These are phyloP conservation scores for Heterohyrax brucei DNA, from an alignment of 2,797 vertebrate genomes.

Conservation along the genomic window DNA sequence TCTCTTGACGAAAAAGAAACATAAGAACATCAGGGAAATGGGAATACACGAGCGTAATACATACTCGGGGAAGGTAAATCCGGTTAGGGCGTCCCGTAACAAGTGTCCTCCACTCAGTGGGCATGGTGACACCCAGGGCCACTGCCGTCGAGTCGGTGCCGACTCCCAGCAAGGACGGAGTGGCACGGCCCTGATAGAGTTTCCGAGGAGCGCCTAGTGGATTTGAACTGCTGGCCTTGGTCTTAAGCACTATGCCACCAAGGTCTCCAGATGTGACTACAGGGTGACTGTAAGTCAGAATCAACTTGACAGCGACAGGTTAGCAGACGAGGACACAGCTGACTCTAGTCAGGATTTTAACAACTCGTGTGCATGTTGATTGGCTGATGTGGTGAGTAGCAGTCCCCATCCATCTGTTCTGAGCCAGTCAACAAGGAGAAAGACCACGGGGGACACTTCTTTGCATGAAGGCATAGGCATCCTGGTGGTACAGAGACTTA, in stretches of 20 bases:
- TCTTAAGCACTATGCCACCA: too few relatives aligned
- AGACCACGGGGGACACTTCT: not conserved
- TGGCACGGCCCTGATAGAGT: too few relatives aligned
- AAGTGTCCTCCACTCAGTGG: constrained; percentile 2
- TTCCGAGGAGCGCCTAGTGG: too few relatives aligned
- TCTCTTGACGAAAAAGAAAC: constrained; percentile 49
- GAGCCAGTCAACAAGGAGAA: not conserved
- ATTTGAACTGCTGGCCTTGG: too few relatives aligned
- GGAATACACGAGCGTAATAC: too few relatives aligned
- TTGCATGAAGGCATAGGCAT: not conserved
- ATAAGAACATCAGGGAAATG: not conserved
- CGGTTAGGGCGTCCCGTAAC: not conserved
- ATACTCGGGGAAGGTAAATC: not conserved
- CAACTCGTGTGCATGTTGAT: not conserved
- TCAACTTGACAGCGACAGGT: not conserved
- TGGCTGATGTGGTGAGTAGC: not conserved
- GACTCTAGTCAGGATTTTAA: not conserved
- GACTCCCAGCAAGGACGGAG: too few relatives aligned
- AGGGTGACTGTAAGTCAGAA: too few relatives aligned
- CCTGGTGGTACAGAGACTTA: not conserved
- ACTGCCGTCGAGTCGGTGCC: too few relatives aligned
- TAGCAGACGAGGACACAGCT: not conserved
- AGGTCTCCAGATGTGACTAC: too few relatives aligned
- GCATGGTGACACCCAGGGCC: too few relatives aligned
- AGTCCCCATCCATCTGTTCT: not conserved